Base-by-base conservation (phyloP, 2,797 vertebrate species). In the Poecilia gillii region DNA sequence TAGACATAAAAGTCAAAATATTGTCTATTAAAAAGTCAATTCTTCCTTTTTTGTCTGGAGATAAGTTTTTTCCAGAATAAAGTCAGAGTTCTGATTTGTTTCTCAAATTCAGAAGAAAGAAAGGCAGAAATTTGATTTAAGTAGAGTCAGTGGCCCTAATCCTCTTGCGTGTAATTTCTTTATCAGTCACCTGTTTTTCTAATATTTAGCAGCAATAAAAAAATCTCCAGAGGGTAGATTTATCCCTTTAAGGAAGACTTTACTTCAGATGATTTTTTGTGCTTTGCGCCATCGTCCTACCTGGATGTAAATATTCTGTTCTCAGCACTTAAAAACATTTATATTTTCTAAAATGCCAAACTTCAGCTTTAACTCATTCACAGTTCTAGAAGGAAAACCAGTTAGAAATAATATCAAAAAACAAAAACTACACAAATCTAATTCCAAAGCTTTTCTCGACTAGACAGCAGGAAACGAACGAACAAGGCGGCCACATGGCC, bases 391-490 rank as follows among this genome's bases (percentile, higher is more conserved):
- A 86, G 88, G 82, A 76, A 71, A 89, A 75, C 66, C 0, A 81
- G 74, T 77, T 49, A 75, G 84, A 74, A 46, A 18, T 25, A 25
- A 64, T 23, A 74, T 43, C 0, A 53, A 62, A 20, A 72, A 46
- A 31, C 11, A 64, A 72, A 14, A 81, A 49, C 75, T 76, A 85
- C 33, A 83, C 68, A 78, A 78, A 73, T 80, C 28, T 57, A 45
- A 0, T 75, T 68, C 80, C 86, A 90, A 91, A 92, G 87, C 79
- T 80, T 66, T 84, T 76, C 47, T 55, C 12, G 45, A 71, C 84
- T 87, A 89, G 80, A 89, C 86, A 87, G 90, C 87, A 84, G 64
- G 85, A 83, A 88, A 84, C 83, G 90, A 87, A 81, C 80, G 82
- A 90, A 78, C 87, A 1, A 4, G 55, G 20, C 41, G 79, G 55